Conservation (phyloP, 92 coral and sea anemone genomes). For the Ricordea florida region DNA sequence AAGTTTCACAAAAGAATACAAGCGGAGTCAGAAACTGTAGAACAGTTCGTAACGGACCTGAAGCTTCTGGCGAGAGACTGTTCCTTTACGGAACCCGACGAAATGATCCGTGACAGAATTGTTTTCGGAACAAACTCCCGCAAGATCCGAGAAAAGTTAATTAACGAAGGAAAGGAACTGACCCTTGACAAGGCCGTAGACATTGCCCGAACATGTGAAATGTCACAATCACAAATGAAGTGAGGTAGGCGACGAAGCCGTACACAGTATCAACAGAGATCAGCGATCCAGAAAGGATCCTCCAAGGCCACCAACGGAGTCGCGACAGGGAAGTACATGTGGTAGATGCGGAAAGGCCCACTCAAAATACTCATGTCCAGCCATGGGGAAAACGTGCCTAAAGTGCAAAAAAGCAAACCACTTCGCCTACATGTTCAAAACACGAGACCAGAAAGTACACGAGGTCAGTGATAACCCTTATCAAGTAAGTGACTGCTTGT, state of each 20-base stretch:
- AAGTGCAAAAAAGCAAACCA: too few species aligned
- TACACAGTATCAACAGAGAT: background rate
- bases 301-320: background rate
- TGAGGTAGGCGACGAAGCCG: background rate
- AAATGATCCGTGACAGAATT: slow-evolving; percentile 23
- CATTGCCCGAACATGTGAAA: slow-evolving; percentile 53
- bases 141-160: slow-evolving; percentile 57
- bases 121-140: slow-evolving; percentile 27
- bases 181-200: slow-evolving; percentile 62
- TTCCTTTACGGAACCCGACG: slow-evolving; percentile 48
- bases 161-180: slow-evolving; percentile 17
- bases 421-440: too few species aligned
- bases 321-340: background rate
- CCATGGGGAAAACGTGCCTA: slow-evolving; percentile 10
- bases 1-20: slow-evolving; percentile 50
- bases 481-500: slow-evolving; percentile 3
- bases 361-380: background rate
- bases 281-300: background rate
- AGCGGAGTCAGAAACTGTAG: slow-evolving; percentile 23
- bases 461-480: background rate
- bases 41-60: slow-evolving; percentile 56
- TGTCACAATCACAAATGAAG: background rate
- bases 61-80: slow-evolving; percentile 53
- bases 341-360: background rate
- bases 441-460: background rate